A percentile compares a stretch with the other conserved stretches of the same genome.
Evolutionary conservation across 2,113 vertebrate genomes (phyloP).

Genomic region (Stercorarius parasiticus): DNA sequence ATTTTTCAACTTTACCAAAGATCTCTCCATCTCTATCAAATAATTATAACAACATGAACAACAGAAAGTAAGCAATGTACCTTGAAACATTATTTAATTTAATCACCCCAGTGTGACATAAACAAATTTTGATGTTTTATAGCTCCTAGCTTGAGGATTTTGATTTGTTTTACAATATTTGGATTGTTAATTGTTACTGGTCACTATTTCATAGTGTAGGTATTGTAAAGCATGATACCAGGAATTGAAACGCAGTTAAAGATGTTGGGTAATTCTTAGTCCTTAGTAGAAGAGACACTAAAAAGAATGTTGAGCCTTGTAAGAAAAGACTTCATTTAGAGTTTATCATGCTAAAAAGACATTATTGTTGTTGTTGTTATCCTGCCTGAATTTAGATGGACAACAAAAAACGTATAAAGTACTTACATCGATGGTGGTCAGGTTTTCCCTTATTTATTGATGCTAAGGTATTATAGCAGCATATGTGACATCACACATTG

Average conservation of each 20-base stretch:
- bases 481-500: not conserved
- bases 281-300: not conserved
- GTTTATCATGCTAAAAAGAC: not conserved
- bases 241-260: not conserved
- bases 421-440: not conserved
- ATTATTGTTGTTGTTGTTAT: not conserved
- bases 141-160: conserved; percentile 53
- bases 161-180: conserved; percentile 47
- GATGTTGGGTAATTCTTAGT: not conserved
- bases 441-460: not conserved
- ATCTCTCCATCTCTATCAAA: conserved; percentile 99
- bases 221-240: not conserved
- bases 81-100: conserved; percentile 73
- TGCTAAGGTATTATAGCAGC: not conserved
- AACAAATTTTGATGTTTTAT: conserved; percentile 34
- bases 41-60: conserved; percentile 99
- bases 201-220: conserved; percentile 12
- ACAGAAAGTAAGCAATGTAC: conserved; percentile 96
- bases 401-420: not conserved
- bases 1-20: conserved; percentile 99
- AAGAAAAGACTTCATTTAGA: not conserved
- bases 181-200: conserved; percentile 12
- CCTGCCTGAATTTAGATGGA: not conserved
- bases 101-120: conserved; percentile 53
- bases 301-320: not conserved